Base-by-base conservation (phyloP, 2,113 vertebrate species). In the Corythaeola cristata region DNA sequence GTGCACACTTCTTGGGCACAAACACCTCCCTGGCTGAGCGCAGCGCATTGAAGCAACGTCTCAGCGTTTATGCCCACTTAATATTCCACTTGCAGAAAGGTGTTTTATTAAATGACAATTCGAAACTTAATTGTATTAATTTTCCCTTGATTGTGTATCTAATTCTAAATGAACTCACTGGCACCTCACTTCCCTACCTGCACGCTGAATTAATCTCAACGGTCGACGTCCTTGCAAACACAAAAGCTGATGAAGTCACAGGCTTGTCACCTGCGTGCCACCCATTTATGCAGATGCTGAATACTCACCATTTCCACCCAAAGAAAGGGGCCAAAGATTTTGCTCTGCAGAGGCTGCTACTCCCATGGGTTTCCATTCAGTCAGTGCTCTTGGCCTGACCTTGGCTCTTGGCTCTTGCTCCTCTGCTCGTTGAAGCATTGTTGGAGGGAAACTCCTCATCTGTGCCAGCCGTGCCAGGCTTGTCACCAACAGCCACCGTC, bases 81-180 rank as follows among this genome's bases (percentile, higher is more conserved):
- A 45, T 63, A 82, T 94, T 91, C 89, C 11, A 2, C 66, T 69
- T 45, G 82, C 76, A 77, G n/a, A 75, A 87, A 81, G 22, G 35
- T 60, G 18, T 45, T 91, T 89, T 91, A 80, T 89, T 93, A 91
- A 94, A 91, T 49, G 82, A 37, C 66, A 71, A 11, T 96, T 89
- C 77, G 78, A 94, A 81, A 90, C 20, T 60, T 78, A 85, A 93
- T 88, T 93, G 69, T 89, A 82, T 90, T 94, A 56, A 79, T 97
- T 89, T 96, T 89, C 73, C 50, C 50, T 49, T 91, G 90, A 81
- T 78, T 85, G 92, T 41, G 4, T 87, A 74, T 83, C 52, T 93
- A 64, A 78, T 74, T 82, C 75, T 63, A 92, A 94, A 86, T 63
- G 45, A 95, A 90, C 58, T 87, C n/a, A 37, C 32, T 63, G 56